Evolutionary conservation across 2,113 vertebrate genomes (phyloP), one percentile per base, ranked within the genome.

Genomic region (Rattus norvegicus): DNA sequence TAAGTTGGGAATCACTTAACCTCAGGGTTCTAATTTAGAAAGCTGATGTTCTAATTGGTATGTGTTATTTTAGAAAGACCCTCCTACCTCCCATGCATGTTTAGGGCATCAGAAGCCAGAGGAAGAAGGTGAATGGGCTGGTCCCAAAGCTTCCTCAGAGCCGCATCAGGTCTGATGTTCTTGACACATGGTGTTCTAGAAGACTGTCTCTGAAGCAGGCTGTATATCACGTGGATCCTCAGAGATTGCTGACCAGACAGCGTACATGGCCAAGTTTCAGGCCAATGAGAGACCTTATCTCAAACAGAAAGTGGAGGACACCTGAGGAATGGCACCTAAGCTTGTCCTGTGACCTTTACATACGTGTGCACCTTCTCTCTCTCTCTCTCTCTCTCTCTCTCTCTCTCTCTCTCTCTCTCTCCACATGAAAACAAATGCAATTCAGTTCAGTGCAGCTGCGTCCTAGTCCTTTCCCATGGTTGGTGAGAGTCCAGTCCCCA

Each of bases 1-100:
- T 70, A 63, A 95, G 76, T 94, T 76, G 96, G 94, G 90, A 92
- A 83, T 91, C 36, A 33, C 33, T 86, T 91, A 61, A 91, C 96
- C 83, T 94, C 54, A 93, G 43, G 63, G 61, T 92, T 92, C 77
- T 81, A 86, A 43, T 33, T 22, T 56, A 83, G 85, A 88, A 91
- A 84, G 52, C 43, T 56, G 54, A 43, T 59, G 28, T 88, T 88
- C 36, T 86, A 69, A 52, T 75, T 93, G 77, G 91, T 67, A 84
- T 79, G 54, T 63, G n/a, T n/a, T 83, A 52, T 92, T 97, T 92
- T 81, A 52, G 84, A 72, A 89, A 39, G 43, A 67, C 33, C 11
- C 28, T 80, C 47, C 65, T 73, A 81, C 47, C 9, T 26, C 56
- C 63, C 36, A 0, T 70, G 77, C 65, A 43, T 84, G 54, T 63